A percentile compares a stretch with the other conserved stretches of the same genome.
phyloP scores from a whole-genome alignment of 2,797 vertebrate species.

The Trematomus bernacchii region DNA sequence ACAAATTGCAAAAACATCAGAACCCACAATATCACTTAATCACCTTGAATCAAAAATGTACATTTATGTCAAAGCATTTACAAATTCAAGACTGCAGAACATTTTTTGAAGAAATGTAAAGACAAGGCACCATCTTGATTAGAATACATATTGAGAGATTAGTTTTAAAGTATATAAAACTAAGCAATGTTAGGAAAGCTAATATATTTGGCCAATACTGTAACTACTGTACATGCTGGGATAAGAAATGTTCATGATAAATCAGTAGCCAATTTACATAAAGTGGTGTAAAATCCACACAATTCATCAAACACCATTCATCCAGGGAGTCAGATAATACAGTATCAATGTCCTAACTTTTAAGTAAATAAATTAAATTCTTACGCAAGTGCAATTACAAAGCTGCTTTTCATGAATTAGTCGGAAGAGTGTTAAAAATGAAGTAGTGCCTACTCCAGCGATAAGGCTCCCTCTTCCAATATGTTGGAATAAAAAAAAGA shows the following conservation, averaged over 20 bases:
- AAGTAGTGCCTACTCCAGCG: conserved; percentile 10
- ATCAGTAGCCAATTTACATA: conserved; percentile 44
- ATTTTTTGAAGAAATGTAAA: conserved; percentile 41
- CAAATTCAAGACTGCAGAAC: conserved; percentile 34
- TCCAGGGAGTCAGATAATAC: conserved; percentile 39
- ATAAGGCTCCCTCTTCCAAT: conserved; percentile 38
- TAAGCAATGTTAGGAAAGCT: conserved; percentile 27
- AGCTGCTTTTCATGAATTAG: conserved; percentile 36
- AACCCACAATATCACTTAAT: conserved; percentile 32
- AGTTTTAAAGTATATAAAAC: conserved; percentile 37
- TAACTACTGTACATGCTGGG: conserved; percentile 18
- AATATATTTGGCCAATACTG: conserved; percentile 33
- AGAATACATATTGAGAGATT: conserved; percentile 38
- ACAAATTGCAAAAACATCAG: conserved; percentile 32
- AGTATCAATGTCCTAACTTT: conserved; percentile 48
- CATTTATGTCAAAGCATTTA: conserved; percentile 42
- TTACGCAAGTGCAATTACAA: conserved; percentile 67
- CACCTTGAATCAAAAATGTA: conserved; percentile 35
- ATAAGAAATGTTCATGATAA: conserved; percentile 37
- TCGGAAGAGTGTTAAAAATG: conserved; percentile 26
- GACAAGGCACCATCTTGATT: conserved; percentile 78
- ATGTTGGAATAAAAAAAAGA: conserved; percentile 10
- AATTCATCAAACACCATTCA: conserved; percentile 32
- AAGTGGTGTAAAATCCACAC: conserved; percentile 36
- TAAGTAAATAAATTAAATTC: conserved; percentile 55